Conservation (phyloP, 2,113 vertebrate species). For the Apaloderma vittatum region DNA sequence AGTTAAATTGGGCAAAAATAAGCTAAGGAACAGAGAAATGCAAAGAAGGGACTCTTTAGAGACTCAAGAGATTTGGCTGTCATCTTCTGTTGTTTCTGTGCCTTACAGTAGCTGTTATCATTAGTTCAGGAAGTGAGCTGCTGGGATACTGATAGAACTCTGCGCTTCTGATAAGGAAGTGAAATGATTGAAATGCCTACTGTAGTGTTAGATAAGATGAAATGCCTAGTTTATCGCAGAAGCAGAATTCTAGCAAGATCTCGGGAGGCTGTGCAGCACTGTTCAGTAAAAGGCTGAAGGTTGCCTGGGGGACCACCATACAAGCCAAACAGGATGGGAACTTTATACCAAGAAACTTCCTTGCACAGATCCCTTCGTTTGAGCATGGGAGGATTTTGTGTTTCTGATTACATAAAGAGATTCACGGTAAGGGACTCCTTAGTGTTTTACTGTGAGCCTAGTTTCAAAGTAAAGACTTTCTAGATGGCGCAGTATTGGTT, state of each 20-base stretch:
- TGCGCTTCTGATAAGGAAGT: slow-evolving; percentile 72
- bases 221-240: slow-evolving; percentile 75
- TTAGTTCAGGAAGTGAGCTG: slow-evolving; percentile 80
- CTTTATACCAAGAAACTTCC: slow-evolving; percentile 72
- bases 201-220: slow-evolving; percentile 80
- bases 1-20: not conserved
- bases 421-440: slow-evolving; percentile 81
- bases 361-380: slow-evolving; percentile 73
- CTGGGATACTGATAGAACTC: slow-evolving; percentile 53
- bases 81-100: slow-evolving; percentile 15
- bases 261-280: slow-evolving; percentile 14
- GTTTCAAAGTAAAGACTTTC: not conserved
- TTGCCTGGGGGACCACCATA: not conserved
- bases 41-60: not conserved
- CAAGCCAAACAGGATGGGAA: slow-evolving; percentile 77
- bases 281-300: slow-evolving; percentile 39
- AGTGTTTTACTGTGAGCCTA: not conserved
- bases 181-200: slow-evolving; percentile 74
- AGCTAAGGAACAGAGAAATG: not conserved
- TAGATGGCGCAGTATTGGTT: not conserved
- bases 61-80: slow-evolving; percentile 1
- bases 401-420: slow-evolving; percentile 82
- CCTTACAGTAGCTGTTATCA: slow-evolving; percentile 53
- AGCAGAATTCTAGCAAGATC: slow-evolving; percentile 65
- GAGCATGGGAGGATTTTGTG: slow-evolving; percentile 80